Evolutionary conservation across 2,888 invertebrate species (phyloP).

Genomic region (Eugnorisma glareosa): DNA sequence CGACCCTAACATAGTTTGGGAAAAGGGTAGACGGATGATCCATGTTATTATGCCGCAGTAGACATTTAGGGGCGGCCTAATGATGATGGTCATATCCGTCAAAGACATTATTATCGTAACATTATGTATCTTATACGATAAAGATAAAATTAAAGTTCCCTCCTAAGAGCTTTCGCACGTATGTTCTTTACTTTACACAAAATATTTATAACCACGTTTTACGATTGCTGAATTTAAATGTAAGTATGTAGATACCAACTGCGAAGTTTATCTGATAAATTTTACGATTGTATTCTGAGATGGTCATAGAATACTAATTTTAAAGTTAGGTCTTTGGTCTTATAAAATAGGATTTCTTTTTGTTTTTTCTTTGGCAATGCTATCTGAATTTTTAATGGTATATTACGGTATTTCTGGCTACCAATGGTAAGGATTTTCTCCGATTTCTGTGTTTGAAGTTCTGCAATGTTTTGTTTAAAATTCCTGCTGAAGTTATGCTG

Average conservation of each 20-base stretch:
- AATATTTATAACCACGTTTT: constrained; percentile 32
- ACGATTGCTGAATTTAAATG: constrained; percentile 49
- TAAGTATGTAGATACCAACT: neutral
- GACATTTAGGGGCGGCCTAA: neutral
- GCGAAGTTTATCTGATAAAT: constrained; percentile 45
- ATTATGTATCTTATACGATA: neutral
- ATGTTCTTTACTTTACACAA: neutral
- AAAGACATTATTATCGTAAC: neutral
- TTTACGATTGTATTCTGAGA: constrained; percentile 37
- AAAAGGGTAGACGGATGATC: too few species aligned
- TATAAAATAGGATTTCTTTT: constrained; percentile 5
- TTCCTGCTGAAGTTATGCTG: neutral
- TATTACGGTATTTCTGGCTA: neutral
- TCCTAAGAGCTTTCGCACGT: neutral
- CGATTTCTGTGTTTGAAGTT: neutral
- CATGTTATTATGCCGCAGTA: neutral
- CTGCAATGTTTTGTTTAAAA: neutral
- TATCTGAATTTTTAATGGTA: neutral
- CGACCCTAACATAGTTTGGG: too few species aligned
- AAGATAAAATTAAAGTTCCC: neutral
- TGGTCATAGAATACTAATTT: constrained; percentile 52
- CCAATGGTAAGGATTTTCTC: neutral
- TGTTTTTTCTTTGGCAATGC: neutral
- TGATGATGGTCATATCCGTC: neutral
- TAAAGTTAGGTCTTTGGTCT: constrained; percentile 5